phyloP scores from a whole-genome alignment of 2,888 invertebrate species.

The Leptopterna dolabrata region DNA sequence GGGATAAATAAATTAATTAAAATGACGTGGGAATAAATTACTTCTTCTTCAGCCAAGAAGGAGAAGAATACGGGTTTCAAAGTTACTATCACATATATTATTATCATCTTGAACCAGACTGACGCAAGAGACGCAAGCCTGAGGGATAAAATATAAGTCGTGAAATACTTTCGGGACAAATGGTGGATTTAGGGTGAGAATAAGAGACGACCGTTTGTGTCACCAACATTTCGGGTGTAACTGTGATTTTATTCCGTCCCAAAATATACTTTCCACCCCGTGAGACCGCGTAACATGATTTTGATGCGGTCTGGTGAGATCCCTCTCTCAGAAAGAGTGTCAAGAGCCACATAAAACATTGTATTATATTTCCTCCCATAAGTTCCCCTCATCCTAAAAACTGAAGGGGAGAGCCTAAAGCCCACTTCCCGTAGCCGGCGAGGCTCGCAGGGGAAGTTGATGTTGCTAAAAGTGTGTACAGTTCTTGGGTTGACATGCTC shows the following conservation, averaged over 20 bases:
- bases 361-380: slow-evolving; percentile 50
- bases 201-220: not conserved
- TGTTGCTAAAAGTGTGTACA: slow-evolving; percentile 48
- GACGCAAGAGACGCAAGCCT: no score
- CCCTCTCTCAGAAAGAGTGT: slow-evolving; percentile 16
- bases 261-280: not conserved
- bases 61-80: no score
- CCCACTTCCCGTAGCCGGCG: slow-evolving; percentile 3
- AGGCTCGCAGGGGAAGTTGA: not conserved
- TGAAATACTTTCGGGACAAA: not conserved
- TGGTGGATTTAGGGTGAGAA: not conserved
- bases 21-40: no score
- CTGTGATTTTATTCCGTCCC: not conserved
- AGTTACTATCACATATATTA: no score
- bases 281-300: slow-evolving; percentile 41
- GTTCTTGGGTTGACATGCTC: not conserved
- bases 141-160: no score
- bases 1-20: no score
- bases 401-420: slow-evolving; percentile 34
- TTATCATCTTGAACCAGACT: no score
- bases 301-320: slow-evolving; percentile 18
- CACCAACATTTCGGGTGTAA: not conserved
- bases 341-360: slow-evolving; percentile 48
- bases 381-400: not conserved
- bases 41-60: no score